Evolutionary conservation across 2,797 vertebrate genomes (phyloP), one percentile per base, ranked within the genome.

Genomic region (Acipenser transmontanus): DNA sequence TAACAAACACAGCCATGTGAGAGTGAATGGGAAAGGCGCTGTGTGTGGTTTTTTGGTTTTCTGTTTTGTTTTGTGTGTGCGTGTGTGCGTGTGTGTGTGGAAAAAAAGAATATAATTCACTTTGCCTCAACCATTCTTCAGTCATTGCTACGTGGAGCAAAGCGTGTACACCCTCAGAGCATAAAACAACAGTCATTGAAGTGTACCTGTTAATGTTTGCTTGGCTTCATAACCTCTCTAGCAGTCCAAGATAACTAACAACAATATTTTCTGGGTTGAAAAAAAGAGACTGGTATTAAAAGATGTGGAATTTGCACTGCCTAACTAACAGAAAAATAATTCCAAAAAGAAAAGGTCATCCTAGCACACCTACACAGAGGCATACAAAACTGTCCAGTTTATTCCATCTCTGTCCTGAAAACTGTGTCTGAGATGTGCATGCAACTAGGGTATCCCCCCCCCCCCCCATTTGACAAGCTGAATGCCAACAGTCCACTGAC

Each of bases 271-370:
- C 17, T 17, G 17, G 17, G 17, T 17, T 17, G 17, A 17, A 17
- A 17, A 17, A 17, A 17, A 17, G 17, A 17, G 17, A 17, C 57
- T 48, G 66, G 64, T 76, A 80, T 78, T 82, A 80, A 82, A 83
- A 84, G 73, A 77, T 64, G 67, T 77, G 76, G 79, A 86, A 87
- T 86, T 83, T 84, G 17, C 17, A 17, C 17, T 17, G 17, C 17
- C 17, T 17, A 65, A 80, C 80, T 80, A 68, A 80, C 84, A 87
- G 87, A 88, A 77, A 85, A 83, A 81, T 64, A 61, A 74, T 81
- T 87, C 82, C 84, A 88, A 81, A 80, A 85, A 79, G 81, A 78
- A 59, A 81, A 80, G 87, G 84, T 88, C 84, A 88, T 79, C 80
- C 69, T 72, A 57, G 68, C 69, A 48, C 47, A 62, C 71, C 73